Base-by-base conservation (phyloP, 2,113 vertebrate genomes). In the Holacanthus passer region DNA sequence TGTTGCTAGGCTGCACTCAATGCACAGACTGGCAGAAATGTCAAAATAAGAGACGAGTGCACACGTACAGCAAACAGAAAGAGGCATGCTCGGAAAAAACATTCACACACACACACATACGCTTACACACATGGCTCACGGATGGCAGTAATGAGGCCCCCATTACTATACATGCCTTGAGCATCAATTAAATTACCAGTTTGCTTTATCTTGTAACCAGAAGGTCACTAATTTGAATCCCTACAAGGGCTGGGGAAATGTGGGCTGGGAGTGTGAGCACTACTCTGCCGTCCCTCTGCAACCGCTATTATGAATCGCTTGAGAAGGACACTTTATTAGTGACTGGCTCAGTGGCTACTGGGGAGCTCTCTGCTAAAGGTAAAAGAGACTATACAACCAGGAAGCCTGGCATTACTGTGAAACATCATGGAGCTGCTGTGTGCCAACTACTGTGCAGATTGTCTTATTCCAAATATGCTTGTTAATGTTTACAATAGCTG, bases 121-220 rank as follows among this genome's bases (percentile, higher is more conserved):
- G 4, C 24, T 39, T 11, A 47, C 24, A 50, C 58, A 72, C 50
- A 62, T 4, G 35, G 58, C 24, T 87, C 39, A 74, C 41, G 39
- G 39, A 68, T 79, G 32, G 45, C 71, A 82, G 56, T 87, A 86
- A 91, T 84, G 37, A 87, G 84, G 50, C 47, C 24, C 56, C 66
- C 67, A 77, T 79, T 73, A 50, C 20, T 52, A 52, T 65, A 73
- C 5, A 17, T 64, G 85, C 68, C 47, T 77, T 64, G n/a, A 80
- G 60, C 60, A 59, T 73, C 68, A 83, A 81, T 85, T 82, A 52
- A 79, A 80, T 88, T 78, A 86, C 56, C 41, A 64, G 58, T 81
- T 76, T 58, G 41, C 79, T 79, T 92, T 52, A 88, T 82, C 77
- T 75, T 73, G 50, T 65, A 75, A 84, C 68, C 37, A 80, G 64